phyloP scores from a whole-genome alignment of 2,797 vertebrate genomes.

The Gouania willdenowi region DNA sequence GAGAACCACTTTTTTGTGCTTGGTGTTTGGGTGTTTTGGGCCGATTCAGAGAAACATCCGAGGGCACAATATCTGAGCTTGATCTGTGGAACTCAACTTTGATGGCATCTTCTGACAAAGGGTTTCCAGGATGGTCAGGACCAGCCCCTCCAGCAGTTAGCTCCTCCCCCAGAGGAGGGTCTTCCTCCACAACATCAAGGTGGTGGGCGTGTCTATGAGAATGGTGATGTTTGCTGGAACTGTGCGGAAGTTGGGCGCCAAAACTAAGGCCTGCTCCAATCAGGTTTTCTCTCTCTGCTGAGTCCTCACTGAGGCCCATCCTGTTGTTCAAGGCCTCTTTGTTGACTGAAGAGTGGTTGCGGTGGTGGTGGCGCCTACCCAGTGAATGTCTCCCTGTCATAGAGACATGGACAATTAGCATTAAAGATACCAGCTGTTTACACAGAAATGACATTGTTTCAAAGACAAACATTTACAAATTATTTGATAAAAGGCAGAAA shows the following conservation, averaged over 20 bases:
- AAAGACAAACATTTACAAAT: too few species aligned
- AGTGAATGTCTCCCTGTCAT: conserved; percentile 59
- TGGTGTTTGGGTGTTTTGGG: conserved; percentile 40
- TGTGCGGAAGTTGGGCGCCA: conserved; percentile 36
- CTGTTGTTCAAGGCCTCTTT: conserved; percentile 52
- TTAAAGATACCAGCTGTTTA: too few species aligned
- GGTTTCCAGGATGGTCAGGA: conserved; percentile 62
- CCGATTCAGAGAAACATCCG: conserved; percentile 42
- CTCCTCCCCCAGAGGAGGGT: conserved; percentile 50
- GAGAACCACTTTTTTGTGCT: conserved; percentile 62
- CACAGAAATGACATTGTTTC: too few species aligned
- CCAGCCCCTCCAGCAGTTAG: conserved; percentile 62
- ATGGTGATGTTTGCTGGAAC: conserved; percentile 38
- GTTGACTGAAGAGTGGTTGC: conserved; percentile 55
- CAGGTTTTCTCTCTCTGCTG: conserved; percentile 71
- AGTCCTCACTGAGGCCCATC: conserved; percentile 66
- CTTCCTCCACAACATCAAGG: conserved; percentile 54
- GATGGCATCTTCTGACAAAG: conserved; percentile 69
- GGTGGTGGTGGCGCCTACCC: conserved; percentile 53
- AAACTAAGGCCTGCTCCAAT: conserved; percentile 34
- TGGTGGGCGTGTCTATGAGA: conserved; percentile 49
- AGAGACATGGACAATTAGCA: too few species aligned
- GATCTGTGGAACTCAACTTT: conserved; percentile 84
- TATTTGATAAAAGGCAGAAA: too few species aligned
- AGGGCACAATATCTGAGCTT: conserved; percentile 50